Conservation (phyloP, 2,113 vertebrate species). For the Centropristis striata region DNA sequence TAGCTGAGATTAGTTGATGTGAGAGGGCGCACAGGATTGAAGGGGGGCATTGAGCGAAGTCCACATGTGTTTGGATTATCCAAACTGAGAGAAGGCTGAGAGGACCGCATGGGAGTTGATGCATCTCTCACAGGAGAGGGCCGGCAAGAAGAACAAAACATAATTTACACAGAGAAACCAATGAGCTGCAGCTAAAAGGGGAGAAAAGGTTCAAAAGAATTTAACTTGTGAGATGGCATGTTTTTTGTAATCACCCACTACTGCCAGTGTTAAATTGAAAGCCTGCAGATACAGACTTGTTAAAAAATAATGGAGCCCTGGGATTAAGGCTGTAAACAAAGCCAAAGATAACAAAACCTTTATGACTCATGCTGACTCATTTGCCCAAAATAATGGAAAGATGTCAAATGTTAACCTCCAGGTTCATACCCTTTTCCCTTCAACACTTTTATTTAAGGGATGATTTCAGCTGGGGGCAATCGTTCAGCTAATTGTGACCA, state of each 20-base stretch:
- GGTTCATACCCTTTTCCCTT: slow-evolving; percentile 17
- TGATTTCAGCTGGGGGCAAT: slow-evolving; percentile 30
- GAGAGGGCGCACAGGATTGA: slow-evolving; percentile 58
- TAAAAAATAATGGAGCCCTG: not conserved
- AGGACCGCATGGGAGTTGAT: slow-evolving; percentile 9
- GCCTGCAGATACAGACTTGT: slow-evolving; percentile 7
- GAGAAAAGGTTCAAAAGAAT: not conserved
- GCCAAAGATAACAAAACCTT: slow-evolving; percentile 29
- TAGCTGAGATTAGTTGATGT: slow-evolving; percentile 67
- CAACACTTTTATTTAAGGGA: slow-evolving; percentile 24
- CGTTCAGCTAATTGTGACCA: slow-evolving; percentile 63
- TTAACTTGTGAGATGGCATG: not conserved
- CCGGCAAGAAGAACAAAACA: slow-evolving; percentile 5
- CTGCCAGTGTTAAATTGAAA: not conserved
- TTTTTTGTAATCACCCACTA: not conserved
- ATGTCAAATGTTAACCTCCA: slow-evolving; percentile 26
- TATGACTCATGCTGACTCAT: slow-evolving; percentile 49
- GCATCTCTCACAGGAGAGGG: slow-evolving; percentile 18
- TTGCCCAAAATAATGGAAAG: slow-evolving; percentile 21
- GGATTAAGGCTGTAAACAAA: slow-evolving; percentile 9
- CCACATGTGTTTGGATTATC: slow-evolving; percentile 76
- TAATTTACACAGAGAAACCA: slow-evolving; percentile 18
- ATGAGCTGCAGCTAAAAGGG: not conserved
- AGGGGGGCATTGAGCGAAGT: slow-evolving; percentile 51
- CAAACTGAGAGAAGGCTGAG: slow-evolving; percentile 21